These are phyloP conservation scores for Ennomos quercinarius DNA, from an alignment of 2,888 invertebrate species.

Conservation along the genomic window DNA sequence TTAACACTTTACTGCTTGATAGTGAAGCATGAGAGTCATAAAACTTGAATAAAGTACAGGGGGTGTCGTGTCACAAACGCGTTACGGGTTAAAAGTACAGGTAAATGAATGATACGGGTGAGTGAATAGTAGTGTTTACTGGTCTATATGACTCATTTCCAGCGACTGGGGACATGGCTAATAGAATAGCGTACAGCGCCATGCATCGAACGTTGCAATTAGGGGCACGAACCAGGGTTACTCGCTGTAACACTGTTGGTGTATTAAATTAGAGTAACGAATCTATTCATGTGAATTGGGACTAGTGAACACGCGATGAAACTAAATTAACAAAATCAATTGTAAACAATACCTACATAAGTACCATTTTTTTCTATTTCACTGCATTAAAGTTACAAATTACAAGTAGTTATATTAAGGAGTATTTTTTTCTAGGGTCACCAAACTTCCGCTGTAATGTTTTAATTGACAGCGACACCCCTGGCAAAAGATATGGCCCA, in stretches of 20 bases:
- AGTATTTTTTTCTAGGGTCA: slow-evolving; percentile 3
- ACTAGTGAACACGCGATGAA: not conserved
- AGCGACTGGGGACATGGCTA: slow-evolving; percentile 49
- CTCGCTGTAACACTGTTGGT: slow-evolving; percentile 21
- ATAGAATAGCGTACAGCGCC: slow-evolving; percentile 38
- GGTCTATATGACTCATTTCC: slow-evolving; percentile 53
- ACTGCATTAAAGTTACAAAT: too few species aligned
- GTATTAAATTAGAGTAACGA: slow-evolving; percentile 8
- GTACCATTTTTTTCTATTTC: too few species aligned
- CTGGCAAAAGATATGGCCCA: slow-evolving; percentile 29
- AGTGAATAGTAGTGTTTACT: slow-evolving; percentile 49
- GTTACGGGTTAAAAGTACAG: slow-evolving; percentile 31
- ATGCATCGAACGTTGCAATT: slow-evolving; percentile 42
- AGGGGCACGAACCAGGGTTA: slow-evolving; percentile 37
- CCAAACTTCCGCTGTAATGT: slow-evolving; percentile 6
- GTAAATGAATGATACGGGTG: slow-evolving; percentile 48
- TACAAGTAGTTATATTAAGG: too few species aligned
- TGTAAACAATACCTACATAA: too few species aligned
- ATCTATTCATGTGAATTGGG: slow-evolving; percentile 1
- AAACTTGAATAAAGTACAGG: slow-evolving; percentile 31
- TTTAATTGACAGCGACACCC: slow-evolving; percentile 27
- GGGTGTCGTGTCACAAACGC: slow-evolving; percentile 33
- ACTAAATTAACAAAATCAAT: too few species aligned
- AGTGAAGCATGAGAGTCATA: slow-evolving; percentile 32
- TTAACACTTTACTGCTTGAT: slow-evolving; percentile 31